phyloP scores from a whole-genome alignment of 2,888 invertebrate genomes.

The Ormyrus pomaceus region DNA sequence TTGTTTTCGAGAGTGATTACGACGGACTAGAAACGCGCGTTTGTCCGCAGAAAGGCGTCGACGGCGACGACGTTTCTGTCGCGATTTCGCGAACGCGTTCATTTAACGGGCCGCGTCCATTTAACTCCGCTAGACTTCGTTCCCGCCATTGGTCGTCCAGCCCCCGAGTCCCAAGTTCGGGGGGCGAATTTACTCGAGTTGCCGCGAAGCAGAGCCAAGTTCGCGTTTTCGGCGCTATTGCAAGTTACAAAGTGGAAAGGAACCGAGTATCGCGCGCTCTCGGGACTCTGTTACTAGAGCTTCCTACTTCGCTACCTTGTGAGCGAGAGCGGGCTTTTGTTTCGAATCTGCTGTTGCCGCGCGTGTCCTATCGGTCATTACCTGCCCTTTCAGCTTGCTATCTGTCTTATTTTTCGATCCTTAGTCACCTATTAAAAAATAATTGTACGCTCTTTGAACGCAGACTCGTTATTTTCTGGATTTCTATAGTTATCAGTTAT shows the following conservation, averaged over 20 bases:
- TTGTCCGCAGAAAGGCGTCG: no score
- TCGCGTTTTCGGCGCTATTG: conserved; percentile 15
- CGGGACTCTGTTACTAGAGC: neutral
- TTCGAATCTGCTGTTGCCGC: neutral
- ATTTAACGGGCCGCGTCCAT: conserved; percentile 36
- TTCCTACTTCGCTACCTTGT: neutral
- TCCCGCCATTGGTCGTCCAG: neutral
- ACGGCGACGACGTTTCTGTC: no score
- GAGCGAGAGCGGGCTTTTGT: neutral
- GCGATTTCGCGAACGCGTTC: conserved; percentile 45
- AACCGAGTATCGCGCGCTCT: neutral
- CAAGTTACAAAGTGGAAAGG: conserved; percentile 17
- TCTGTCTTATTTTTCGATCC: no score
- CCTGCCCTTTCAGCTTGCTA: no score
- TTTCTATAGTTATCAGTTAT: no score
- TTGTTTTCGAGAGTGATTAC: conserved; percentile 43
- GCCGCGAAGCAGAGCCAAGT: conserved; percentile 44
- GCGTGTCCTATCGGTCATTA: no score
- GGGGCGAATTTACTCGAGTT: conserved; percentile 40
- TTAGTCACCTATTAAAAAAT: no score
- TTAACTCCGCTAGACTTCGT: conserved; percentile 33
- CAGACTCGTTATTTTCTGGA: no score
- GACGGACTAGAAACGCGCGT: neutral
- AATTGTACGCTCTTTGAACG: no score
- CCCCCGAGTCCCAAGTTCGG: conserved; percentile 42